These are phyloP conservation scores for Meleagris gallopavo DNA, from an alignment of 2,113 vertebrate species.

Conservation along the genomic window DNA sequence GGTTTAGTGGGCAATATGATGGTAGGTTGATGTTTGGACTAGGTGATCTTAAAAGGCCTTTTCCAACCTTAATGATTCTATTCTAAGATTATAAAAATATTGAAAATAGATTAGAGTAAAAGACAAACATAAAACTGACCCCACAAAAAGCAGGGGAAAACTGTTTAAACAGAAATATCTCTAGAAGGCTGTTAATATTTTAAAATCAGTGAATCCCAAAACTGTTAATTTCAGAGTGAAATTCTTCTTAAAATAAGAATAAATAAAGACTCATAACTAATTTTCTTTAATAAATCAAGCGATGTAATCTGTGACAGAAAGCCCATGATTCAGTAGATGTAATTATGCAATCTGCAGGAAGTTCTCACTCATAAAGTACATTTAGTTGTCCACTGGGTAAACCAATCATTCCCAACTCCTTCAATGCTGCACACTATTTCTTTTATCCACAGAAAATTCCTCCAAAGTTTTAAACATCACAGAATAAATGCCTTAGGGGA, in stretches of 20 bases:
- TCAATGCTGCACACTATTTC: background rate
- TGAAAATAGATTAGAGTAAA: background rate
- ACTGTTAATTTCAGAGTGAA: no score
- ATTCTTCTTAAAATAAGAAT: background rate
- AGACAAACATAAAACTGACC: rapidly evolving
- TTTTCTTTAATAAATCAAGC: background rate
- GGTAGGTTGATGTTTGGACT: no score
- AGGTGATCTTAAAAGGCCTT: no score
- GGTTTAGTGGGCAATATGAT: no score
- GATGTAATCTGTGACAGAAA: background rate
- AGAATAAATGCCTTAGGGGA: background rate
- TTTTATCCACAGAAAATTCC: background rate
- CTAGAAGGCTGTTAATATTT: background rate
- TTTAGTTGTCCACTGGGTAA: background rate
- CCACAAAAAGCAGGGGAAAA: background rate
- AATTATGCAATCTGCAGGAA: background rate
- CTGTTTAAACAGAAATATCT: background rate
- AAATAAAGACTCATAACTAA: background rate
- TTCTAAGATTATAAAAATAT: background rate
- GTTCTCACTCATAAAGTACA: background rate
- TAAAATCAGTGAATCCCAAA: no score
- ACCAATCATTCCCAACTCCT: background rate
- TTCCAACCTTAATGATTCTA: no score
- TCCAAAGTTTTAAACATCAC: background rate
- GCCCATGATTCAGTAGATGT: background rate